Percentiles rank a stretch among this genome's conserved stretches.
Evolutionary conservation across 2,113 vertebrate genomes (phyloP).

Genomic region (Notechis scutatus): DNA sequence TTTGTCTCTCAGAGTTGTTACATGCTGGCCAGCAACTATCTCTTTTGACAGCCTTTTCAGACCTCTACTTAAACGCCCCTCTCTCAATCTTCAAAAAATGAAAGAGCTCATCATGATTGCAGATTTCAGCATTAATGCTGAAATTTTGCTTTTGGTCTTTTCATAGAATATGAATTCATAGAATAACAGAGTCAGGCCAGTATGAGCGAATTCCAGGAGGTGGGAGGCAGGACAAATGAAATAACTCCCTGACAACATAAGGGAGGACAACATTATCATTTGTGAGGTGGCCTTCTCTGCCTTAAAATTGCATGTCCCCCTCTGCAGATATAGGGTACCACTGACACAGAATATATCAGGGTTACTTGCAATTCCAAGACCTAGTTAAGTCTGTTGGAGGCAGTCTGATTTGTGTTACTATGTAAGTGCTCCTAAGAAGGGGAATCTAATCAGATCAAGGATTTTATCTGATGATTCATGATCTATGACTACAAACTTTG

Average conservation of each 20-base stretch:
- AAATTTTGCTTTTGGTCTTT: not conserved
- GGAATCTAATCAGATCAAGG: not conserved
- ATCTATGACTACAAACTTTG: no score
- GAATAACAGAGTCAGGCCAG: not conserved
- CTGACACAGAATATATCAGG: not conserved
- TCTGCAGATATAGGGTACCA: not conserved
- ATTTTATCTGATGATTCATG: not conserved
- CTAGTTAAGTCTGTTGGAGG: not conserved
- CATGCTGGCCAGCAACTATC: not conserved
- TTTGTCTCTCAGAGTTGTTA: not conserved
- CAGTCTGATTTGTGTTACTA: not conserved
- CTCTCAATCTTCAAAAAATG: not conserved
- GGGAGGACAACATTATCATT: not conserved
- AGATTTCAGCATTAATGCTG: not conserved
- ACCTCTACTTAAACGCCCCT: not conserved
- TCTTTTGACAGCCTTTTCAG: not conserved
- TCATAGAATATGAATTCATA: not conserved
- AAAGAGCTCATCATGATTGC: not conserved
- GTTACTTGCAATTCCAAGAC: not conserved
- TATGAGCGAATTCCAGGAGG: not conserved
- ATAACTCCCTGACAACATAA: not conserved
- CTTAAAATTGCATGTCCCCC: not conserved
- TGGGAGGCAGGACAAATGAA: not conserved
- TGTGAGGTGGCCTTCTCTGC: not conserved
- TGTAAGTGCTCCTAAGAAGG: not conserved